Conservation (phyloP, 2,113 vertebrate species). For the Passerina amoena region DNA sequence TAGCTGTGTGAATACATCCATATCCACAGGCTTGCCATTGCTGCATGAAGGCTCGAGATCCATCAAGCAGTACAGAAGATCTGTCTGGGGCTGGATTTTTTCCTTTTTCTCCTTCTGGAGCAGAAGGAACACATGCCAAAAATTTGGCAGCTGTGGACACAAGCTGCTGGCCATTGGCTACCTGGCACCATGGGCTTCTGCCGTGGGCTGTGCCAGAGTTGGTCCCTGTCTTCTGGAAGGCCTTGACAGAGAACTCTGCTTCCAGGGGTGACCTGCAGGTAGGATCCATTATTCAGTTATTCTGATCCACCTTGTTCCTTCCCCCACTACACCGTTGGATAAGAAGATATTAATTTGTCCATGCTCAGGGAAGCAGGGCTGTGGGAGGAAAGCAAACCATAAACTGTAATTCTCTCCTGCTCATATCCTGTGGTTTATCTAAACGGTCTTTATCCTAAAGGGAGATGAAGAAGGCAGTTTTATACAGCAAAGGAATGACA, state of each 20-base stretch:
- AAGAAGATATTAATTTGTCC: not conserved
- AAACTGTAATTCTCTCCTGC: not conserved
- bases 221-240: fast-evolving
- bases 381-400: not conserved
- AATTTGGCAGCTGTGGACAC: not conserved
- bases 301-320: not conserved
- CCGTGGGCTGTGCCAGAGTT: fast-evolving
- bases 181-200: not conserved
- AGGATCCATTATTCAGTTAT: not conserved
- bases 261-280: not conserved
- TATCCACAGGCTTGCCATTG: not conserved
- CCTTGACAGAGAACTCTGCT: not conserved
- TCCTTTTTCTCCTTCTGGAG: not conserved
- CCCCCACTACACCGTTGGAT: not conserved
- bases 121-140: not conserved
- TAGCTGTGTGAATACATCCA: fast-evolving
- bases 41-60: not conserved
- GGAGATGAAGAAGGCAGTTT: not conserved
- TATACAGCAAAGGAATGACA: not conserved
- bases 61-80: fast-evolving
- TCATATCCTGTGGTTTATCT: not conserved
- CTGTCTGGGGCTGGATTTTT: not conserved
- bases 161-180: not conserved
- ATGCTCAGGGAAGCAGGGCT: not conserved
- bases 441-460: not conserved